Evolutionary conservation across 2,888 invertebrate genomes (phyloP).

Genomic region (Tachina fera): DNA sequence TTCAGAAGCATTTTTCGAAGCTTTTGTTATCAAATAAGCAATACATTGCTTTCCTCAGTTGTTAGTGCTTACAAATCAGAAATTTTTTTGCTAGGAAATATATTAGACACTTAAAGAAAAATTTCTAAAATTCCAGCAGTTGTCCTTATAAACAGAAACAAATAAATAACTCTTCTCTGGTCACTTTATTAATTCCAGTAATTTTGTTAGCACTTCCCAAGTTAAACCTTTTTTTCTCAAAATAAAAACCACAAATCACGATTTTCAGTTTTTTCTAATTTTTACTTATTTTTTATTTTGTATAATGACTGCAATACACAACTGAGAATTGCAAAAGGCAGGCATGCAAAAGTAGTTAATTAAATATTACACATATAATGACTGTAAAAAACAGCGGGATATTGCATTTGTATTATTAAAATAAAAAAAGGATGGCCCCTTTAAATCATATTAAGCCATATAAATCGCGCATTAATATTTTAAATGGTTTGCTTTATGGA

Average conservation of each 20-base stretch:
- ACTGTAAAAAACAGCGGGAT: background rate
- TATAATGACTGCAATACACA: background rate
- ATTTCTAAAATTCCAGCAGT: too few relatives aligned
- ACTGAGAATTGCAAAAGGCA: background rate
- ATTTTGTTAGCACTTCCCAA: background rate
- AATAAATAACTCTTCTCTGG: background rate
- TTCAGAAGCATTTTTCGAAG: too few relatives aligned
- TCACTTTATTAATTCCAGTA: background rate
- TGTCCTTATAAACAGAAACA: too few relatives aligned
- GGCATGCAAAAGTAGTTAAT: background rate
- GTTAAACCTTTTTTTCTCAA: background rate
- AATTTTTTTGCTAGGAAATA: too few relatives aligned
- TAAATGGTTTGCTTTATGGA: too few relatives aligned
- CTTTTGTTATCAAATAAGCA: too few relatives aligned
- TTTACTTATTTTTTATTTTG: background rate
- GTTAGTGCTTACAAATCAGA: too few relatives aligned
- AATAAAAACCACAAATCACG: conserved; percentile 17
- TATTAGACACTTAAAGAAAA: too few relatives aligned
- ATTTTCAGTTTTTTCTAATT: conserved; percentile 1
- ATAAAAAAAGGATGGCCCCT: too few relatives aligned
- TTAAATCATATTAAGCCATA: too few relatives aligned
- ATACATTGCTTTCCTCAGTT: too few relatives aligned
- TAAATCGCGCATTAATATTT: too few relatives aligned
- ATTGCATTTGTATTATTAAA: background rate
- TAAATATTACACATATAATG: background rate